A percentile compares a stretch with the other conserved stretches of the same genome.
Conservation (phyloP, 2,797 vertebrate species). For the Strix occidentalis region DNA sequence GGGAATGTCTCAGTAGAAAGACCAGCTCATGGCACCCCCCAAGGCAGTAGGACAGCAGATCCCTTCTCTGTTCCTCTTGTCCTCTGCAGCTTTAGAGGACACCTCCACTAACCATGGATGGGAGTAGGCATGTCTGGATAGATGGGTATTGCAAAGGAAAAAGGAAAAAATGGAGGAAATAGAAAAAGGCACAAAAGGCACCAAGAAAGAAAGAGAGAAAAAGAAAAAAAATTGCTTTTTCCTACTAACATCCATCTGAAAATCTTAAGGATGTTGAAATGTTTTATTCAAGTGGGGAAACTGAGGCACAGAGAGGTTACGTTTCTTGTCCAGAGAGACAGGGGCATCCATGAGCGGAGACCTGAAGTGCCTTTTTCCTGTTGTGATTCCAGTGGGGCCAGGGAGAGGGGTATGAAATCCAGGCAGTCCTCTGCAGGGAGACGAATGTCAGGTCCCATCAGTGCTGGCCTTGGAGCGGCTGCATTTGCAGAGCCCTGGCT, state of each 20-base stretch:
- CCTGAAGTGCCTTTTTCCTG: neutral
- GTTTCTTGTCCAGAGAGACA: neutral
- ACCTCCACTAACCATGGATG: neutral
- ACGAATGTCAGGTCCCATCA: neutral
- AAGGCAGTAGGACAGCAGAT: neutral
- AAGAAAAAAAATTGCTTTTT: neutral
- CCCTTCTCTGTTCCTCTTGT: neutral
- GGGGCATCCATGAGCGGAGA: rapidly evolving
- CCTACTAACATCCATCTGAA: neutral
- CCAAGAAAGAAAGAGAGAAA: neutral
- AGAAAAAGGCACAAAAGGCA: neutral
- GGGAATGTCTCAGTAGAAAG: neutral
- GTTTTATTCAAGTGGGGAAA: neutral
- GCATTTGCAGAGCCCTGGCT: neutral
- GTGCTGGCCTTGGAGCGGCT: rapidly evolving
- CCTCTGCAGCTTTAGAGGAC: neutral
- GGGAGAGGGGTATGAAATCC: neutral
- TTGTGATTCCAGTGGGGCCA: neutral
- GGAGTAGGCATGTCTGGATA: neutral
- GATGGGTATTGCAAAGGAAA: neutral
- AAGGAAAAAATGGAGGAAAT: neutral
- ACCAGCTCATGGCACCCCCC: neutral
- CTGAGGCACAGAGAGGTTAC: neutral
- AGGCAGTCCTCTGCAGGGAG: too few relatives aligned
- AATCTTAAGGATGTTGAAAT: neutral